Conservation (phyloP, 2,113 vertebrate genomes). For the Strix uralensis region DNA sequence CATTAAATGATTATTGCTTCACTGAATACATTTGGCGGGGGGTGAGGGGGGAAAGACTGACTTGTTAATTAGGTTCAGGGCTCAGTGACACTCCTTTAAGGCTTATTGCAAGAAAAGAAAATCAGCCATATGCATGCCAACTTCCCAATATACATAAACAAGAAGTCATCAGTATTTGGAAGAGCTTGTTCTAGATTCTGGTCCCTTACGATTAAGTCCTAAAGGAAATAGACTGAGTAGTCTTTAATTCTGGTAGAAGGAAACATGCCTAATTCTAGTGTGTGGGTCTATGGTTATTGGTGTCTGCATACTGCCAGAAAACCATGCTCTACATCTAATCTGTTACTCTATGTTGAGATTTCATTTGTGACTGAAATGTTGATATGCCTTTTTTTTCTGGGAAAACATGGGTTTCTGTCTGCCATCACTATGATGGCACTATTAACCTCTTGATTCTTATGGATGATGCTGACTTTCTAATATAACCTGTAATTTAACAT, state of each 20-base stretch:
- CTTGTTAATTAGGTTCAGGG: neutral
- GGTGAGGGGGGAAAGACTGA: too few species aligned
- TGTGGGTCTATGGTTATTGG: too few species aligned
- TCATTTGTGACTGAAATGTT: neutral
- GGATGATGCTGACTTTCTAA: neutral
- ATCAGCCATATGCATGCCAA: neutral
- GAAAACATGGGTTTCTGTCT: neutral
- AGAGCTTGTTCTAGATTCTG: neutral
- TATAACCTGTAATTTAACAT: neutral
- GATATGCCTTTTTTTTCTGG: neutral
- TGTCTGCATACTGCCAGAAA: neutral
- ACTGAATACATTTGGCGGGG: neutral
- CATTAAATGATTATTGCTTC: neutral
- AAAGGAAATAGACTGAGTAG: neutral
- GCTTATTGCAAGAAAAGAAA: neutral
- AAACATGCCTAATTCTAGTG: neutral
- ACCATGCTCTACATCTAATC: neutral
- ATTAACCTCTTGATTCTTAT: neutral
- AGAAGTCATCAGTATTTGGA: neutral
- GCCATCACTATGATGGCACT: too few species aligned
- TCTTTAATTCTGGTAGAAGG: neutral
- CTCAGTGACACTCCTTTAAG: neutral
- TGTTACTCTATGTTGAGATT: neutral
- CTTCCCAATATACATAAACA: neutral
- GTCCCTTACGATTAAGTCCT: neutral